Conservation (phyloP, 2,797 vertebrate species). For the Oreonectes daqikongensis region DNA sequence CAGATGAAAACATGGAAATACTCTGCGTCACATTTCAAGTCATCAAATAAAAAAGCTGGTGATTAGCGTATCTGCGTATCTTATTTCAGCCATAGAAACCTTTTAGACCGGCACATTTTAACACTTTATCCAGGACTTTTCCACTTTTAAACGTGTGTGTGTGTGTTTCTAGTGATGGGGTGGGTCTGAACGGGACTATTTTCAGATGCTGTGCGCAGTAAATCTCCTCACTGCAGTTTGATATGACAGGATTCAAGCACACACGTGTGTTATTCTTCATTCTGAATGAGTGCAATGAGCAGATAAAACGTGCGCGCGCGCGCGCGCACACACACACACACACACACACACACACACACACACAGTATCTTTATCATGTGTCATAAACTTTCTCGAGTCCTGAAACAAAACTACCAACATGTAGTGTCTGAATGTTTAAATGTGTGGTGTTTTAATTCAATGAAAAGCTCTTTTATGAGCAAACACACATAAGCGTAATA, state of each 20-base stretch:
- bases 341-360: too few relatives aligned
- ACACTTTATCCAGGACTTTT: slow-evolving; percentile 59
- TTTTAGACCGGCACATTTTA: slow-evolving; percentile 28
- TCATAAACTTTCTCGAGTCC: too few relatives aligned
- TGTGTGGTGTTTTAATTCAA: background rate
- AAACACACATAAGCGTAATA: background rate
- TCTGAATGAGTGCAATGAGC: background rate
- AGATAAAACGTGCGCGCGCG: too few relatives aligned
- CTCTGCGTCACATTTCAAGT: background rate
- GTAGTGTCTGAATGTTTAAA: too few relatives aligned
- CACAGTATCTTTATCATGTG: background rate
- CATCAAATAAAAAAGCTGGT: slow-evolving; percentile 1
- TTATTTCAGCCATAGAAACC: slow-evolving; percentile 39
- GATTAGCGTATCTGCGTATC: slow-evolving; percentile 8
- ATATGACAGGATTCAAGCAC: slow-evolving; percentile 43
- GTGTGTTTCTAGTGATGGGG: slow-evolving; percentile 33
- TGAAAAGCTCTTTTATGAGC: slow-evolving; percentile 1
- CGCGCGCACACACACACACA: too few relatives aligned
- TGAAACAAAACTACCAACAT: too few relatives aligned
- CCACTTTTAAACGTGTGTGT: slow-evolving; percentile 45
- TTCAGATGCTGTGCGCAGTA: slow-evolving; percentile 50
- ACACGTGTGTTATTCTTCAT: background rate
- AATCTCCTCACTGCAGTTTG: slow-evolving; percentile 45
- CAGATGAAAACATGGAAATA: slow-evolving; percentile 22
- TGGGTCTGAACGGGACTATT: slow-evolving; percentile 56